phyloP scores from a whole-genome alignment of 2,888 invertebrate genomes.

The Luffia ferchaultella region DNA sequence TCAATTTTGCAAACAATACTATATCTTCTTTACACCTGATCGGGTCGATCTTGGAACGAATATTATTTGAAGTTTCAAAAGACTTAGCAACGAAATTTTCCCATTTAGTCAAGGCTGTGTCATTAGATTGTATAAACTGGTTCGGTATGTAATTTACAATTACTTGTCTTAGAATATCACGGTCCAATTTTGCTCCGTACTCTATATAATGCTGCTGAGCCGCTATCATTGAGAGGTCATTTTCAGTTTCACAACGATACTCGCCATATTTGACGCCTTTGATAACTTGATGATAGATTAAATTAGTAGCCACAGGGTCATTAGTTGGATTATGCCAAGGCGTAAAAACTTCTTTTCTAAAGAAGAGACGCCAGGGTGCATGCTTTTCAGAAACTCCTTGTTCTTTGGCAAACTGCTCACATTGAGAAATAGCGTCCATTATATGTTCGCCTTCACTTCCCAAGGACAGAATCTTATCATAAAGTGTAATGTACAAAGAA shows the following conservation, averaged over 20 bases:
- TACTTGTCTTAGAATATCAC: conserved; percentile 73
- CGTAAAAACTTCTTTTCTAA: conserved; percentile 88
- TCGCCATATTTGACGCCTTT: conserved; percentile 92
- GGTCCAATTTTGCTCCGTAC: conserved; percentile 72
- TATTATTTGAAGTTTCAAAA: conserved; percentile 76
- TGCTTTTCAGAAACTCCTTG: conserved; percentile 84
- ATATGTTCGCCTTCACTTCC: conserved; percentile 92
- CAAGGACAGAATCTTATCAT: conserved; percentile 89
- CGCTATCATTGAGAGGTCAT: conserved; percentile 86
- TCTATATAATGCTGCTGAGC: conserved; percentile 93
- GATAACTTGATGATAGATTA: conserved; percentile 89
- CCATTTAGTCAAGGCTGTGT: conserved; percentile 74
- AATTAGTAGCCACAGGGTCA: conserved; percentile 83
- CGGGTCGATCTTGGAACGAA: conserved; percentile 70
- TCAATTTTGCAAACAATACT: conserved; percentile 87
- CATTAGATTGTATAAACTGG: conserved; percentile 70
- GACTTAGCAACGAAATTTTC: conserved; percentile 75
- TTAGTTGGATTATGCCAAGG: conserved; percentile 91
- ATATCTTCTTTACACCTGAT: conserved; percentile 87
- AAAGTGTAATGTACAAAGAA: conserved; percentile 88
- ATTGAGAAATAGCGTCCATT: conserved; percentile 95
- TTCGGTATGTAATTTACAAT: conserved; percentile 85
- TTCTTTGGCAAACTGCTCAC: conserved; percentile 94
- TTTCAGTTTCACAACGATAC: conserved; percentile 84
- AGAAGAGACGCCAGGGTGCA: conserved; percentile 89